Conservation (phyloP, 1,140 invertebrate species). For the Eumeta japonica region DNA sequence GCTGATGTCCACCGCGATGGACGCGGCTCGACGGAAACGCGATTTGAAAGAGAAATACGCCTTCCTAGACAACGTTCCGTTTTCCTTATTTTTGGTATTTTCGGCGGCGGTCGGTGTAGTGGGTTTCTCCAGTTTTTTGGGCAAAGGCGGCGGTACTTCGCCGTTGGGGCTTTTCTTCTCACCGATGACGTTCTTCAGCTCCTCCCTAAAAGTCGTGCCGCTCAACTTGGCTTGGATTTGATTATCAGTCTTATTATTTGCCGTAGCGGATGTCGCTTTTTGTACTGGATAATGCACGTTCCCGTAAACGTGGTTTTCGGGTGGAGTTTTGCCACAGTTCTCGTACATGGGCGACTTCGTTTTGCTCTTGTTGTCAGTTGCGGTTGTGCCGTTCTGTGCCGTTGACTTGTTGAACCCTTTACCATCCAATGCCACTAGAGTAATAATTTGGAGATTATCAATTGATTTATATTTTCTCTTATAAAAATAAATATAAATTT, state of each 20-base stretch:
- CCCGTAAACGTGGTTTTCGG: conserved; percentile 27
- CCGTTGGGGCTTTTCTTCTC: conserved; percentile 34
- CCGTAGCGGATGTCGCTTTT: conserved; percentile 23
- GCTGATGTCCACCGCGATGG: conserved; percentile 43
- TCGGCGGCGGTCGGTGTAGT: conserved; percentile 30
- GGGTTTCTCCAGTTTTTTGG: conserved; percentile 35
- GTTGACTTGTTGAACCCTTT: conserved; percentile 28
- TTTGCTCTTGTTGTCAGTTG: conserved; percentile 16
- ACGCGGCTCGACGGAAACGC: conserved; percentile 52
- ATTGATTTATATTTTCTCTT: no score
- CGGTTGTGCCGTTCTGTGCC: conserved; percentile 28
- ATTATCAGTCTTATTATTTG: conserved; percentile 32
- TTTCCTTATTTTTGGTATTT: conserved; percentile 30
- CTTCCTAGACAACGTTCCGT: conserved; percentile 49
- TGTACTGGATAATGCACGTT: conserved; percentile 38
- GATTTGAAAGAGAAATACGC: conserved; percentile 58
- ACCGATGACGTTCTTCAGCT: conserved; percentile 29
- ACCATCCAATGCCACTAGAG: conserved; percentile 44
- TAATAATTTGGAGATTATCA: no score
- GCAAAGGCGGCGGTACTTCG: conserved; percentile 30
- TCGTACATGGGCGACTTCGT: conserved; percentile 37
- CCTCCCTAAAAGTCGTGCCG: conserved; percentile 36
- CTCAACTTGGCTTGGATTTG: conserved; percentile 22
- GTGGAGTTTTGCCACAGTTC: conserved; percentile 31
- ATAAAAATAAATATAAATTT: conserved; percentile 8